A percentile compares a stretch with the other conserved stretches of the same genome.
Evolutionary conservation across 2,113 vertebrate species (phyloP).

Genomic region (Rhegmatorhina hoffmannsi): DNA sequence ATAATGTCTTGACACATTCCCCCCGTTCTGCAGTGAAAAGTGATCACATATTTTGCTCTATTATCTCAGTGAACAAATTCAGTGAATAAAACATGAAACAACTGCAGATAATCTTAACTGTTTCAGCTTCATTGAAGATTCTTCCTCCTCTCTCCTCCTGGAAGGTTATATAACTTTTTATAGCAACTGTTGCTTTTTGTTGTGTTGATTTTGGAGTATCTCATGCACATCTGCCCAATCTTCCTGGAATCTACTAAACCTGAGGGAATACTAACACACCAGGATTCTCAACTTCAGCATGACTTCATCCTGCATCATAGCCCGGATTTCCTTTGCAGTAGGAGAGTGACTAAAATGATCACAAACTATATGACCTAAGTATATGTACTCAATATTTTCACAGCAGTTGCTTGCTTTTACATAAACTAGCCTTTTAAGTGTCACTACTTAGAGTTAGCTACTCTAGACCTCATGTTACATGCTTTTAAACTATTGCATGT

Average conservation of each 20-base stretch:
- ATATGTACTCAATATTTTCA: neutral
- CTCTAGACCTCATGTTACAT: neutral
- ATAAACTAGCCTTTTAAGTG: neutral
- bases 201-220: neutral
- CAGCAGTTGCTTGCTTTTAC: neutral
- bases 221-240: neutral
- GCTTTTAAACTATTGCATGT: neutral
- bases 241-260: slow-evolving; percentile 29
- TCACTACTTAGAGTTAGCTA: neutral
- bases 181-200: neutral
- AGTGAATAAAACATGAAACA: neutral
- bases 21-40: neutral
- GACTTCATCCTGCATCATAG: slow-evolving; percentile 20
- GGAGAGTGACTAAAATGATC: neutral
- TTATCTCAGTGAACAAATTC: neutral
- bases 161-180: neutral
- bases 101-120: neutral
- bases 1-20: neutral
- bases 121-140: neutral
- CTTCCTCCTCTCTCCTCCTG: neutral
- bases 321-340: neutral
- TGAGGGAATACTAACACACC: neutral
- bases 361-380: neutral
- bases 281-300: neutral
- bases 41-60: neutral